A percentile compares a stretch with the other conserved stretches of the same genome.
Conservation (phyloP, 53 echinoderm and acorn worm species). For the Paracentrotus lividus region DNA sequence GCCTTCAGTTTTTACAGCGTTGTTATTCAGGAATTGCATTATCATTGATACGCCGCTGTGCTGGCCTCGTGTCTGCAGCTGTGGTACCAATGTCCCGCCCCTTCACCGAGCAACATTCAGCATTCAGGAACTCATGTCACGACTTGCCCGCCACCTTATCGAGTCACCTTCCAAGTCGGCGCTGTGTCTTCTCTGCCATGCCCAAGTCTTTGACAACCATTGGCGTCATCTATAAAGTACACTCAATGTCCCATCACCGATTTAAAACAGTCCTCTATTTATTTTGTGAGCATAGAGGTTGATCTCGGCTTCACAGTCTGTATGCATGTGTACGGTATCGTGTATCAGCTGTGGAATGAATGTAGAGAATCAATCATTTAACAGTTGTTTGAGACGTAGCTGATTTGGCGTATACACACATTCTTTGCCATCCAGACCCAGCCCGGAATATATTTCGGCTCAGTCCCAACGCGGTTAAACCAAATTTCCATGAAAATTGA, state of each 20-base stretch:
- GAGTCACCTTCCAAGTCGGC: constrained; percentile 84
- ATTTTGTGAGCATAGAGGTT: constrained; percentile 71
- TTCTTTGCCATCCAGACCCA: too few relatives aligned
- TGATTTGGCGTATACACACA: too few relatives aligned
- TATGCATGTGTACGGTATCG: constrained; percentile 74
- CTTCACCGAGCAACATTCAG: constrained; percentile 93
- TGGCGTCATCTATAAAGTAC: constrained; percentile 87
- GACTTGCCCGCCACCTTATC: constrained; percentile 93
- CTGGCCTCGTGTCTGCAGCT: constrained; percentile 88
- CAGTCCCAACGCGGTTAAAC: too few relatives aligned
- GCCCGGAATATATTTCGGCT: too few relatives aligned
- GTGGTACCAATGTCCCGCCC: constrained; percentile 91
- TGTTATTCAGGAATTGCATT: constrained; percentile 83
- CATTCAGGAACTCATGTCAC: constrained; percentile 75
- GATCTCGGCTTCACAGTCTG: constrained; percentile 73
- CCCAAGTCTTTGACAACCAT: constrained; percentile 83
- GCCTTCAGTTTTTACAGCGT: constrained; percentile 69
- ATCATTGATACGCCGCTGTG: constrained; percentile 92
- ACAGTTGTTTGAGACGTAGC: too few relatives aligned
- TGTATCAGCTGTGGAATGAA: too few relatives aligned
- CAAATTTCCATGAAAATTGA: too few relatives aligned
- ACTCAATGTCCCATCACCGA: constrained; percentile 91
- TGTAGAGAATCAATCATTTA: too few relatives aligned
- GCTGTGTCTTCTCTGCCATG: constrained; percentile 44
- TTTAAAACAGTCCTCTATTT: constrained; percentile 85